These are phyloP conservation scores for Zoroaster sp. DNA, from an alignment of 53 echinoderm and acorn worm species.

Conservation along the genomic window DNA sequence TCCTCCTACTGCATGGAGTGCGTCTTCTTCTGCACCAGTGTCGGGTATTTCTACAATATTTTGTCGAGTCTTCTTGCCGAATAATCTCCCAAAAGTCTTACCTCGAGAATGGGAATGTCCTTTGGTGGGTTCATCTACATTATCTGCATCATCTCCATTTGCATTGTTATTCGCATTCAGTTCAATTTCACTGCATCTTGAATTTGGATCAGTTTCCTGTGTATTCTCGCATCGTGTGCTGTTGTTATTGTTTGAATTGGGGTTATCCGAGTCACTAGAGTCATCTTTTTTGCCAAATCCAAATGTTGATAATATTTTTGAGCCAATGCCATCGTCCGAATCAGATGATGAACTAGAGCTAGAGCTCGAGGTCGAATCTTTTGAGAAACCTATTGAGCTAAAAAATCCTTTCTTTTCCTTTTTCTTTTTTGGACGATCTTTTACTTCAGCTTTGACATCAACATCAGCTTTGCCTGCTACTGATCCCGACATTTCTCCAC, in stretches of 20 bases:
- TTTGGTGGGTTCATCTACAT: constrained; percentile 54
- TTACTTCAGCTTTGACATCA: constrained; percentile 8
- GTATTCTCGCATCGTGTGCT: constrained; percentile 58
- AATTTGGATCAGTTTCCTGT: background rate
- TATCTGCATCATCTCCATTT: constrained; percentile 68
- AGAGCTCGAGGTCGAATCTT: constrained; percentile 42
- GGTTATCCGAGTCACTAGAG: constrained; percentile 60
- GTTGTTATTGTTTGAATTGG: constrained; percentile 90
- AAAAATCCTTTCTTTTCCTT: constrained; percentile 70
- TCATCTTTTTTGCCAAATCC: constrained; percentile 53
- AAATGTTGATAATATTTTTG: constrained; percentile 46
- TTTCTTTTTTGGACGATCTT: constrained; percentile 33
- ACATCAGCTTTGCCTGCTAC: constrained; percentile 40
- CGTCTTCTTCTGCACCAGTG: background rate
- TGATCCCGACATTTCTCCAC: constrained; percentile 40
- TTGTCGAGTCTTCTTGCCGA: constrained; percentile 77
- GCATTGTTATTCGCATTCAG: constrained; percentile 92
- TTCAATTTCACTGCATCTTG: constrained; percentile 32
- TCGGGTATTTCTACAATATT: constrained; percentile 90
- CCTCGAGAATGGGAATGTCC: constrained; percentile 66
- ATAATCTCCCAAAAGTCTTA: constrained; percentile 80
- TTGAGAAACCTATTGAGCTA: constrained; percentile 65
- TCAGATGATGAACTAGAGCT: constrained; percentile 56
- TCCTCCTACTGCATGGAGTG: background rate
- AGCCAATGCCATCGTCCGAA: constrained; percentile 52